Evolutionary conservation across 1,140 invertebrate species (phyloP), one percentile per base, ranked within the genome.

Genomic region (Amphibalanus amphitrite): DNA sequence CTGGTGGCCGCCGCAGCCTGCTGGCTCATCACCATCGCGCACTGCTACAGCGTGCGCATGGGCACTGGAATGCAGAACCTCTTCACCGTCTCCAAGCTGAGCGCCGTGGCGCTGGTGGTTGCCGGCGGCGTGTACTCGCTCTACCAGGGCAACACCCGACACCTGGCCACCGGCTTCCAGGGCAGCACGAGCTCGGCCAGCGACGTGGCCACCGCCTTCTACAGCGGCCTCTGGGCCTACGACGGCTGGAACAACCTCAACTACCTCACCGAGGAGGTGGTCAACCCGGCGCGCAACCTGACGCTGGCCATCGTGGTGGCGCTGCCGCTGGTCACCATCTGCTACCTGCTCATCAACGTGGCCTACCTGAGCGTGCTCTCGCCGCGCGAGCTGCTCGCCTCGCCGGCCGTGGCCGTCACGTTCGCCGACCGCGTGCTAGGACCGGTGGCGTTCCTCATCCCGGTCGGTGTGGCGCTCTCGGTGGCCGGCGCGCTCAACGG

Each of bases 181-280:
- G 80, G 78, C n/a, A 79, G 79, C 3, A 71, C 69, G 23, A 4
- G 40, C n/a, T 69, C 40, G 23, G 69, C 87, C 0, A 89, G n/a
- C 20, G 83, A 87, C 74, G 85, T 94, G 15, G 90, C 92, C 0
- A 80, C 95, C 26, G 92, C 92, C 0, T 90, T 97, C 76, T 97
- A 95, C 79, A 92, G 88, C 67, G 93, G 93, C 0, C 82, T 97
- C 0, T 97, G 94, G 89, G 91, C 93, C 0, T 97, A 95, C 78
- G 93, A 95, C 79, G 94, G 94, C 64, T 97, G 92, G 91, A 98
- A 98, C 81, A 98, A 97, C 82, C 84, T 97, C 68, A 98, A 98
- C 82, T 98, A 97, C 83, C 95, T 98, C n/a, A 97, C 96, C 69
- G 96, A 99, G 82, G 96, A 99, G 84, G 92, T 99, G 74, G 92